A percentile compares a stretch with the other conserved stretches of the same genome.
Conservation (phyloP, 2,888 invertebrate species). For the Dermolepida albohirtum region DNA sequence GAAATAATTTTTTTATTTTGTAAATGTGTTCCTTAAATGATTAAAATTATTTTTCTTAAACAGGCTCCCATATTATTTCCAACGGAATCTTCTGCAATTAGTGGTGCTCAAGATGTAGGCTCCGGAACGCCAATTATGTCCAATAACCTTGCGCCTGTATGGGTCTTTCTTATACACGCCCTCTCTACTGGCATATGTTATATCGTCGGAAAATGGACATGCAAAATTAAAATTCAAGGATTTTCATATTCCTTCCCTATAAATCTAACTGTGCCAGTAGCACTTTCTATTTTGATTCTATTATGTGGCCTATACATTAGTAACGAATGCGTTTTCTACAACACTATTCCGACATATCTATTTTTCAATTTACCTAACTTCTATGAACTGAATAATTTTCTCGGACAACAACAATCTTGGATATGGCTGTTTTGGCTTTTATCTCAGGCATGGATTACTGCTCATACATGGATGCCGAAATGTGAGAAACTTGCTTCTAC, state of each 20-base stretch:
- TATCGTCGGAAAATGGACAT: conserved; percentile 81
- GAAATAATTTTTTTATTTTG: no score
- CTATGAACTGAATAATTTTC: conserved; percentile 68
- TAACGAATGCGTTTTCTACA: conserved; percentile 80
- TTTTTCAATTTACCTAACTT: conserved; percentile 80
- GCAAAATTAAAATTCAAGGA: conserved; percentile 89
- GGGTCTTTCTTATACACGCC: conserved; percentile 76
- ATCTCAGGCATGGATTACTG: conserved; percentile 88
- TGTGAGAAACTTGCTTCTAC: conserved; percentile 87
- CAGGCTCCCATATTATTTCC: conserved; percentile 64
- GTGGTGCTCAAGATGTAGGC: conserved; percentile 53
- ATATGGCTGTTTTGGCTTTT: conserved; percentile 84
- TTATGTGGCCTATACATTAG: conserved; percentile 74
- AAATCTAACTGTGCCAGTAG: conserved; percentile 79
- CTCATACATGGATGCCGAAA: conserved; percentile 87
- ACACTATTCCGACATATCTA: conserved; percentile 85
- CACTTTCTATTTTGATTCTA: conserved; percentile 76
- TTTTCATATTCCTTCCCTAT: conserved; percentile 89
- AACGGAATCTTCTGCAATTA: conserved; percentile 45
- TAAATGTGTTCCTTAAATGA: no score
- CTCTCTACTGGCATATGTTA: conserved; percentile 75
- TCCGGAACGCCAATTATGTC: conserved; percentile 21
- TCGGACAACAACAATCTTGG: conserved; percentile 76
- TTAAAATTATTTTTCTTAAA: conserved; percentile 44
- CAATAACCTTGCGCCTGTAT: conserved; percentile 65